Base-by-base conservation (phyloP, 2,797 vertebrate species). In the Micropoecilia bifurca region DNA sequence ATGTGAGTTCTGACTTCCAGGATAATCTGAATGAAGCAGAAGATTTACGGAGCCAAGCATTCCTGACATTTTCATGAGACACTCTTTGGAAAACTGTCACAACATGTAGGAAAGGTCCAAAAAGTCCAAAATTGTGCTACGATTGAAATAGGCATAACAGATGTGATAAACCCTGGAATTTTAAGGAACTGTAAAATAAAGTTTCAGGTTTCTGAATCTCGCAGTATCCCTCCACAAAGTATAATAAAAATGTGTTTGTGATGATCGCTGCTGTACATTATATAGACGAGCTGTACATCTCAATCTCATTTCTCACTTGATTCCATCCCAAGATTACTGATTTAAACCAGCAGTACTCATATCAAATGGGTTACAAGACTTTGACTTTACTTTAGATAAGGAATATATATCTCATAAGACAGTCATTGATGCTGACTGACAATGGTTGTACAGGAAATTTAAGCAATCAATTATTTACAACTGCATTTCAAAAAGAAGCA, bases 361-460 rank as follows among this genome's bases (percentile, higher is more conserved):
- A 55, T 74, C 12, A 55, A 28, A 41, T 75, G 25, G 59, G 20
- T 41, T 41, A 22, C n/a, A 46, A 18, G 6, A 61, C 16, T 59
- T 59, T 59, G 57, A 18, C 33, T 61, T 75, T 36, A 5, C 74
- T 61, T 61, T 25, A 46, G 57, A 63, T 33, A n/a, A 75, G 25
- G 30, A 6, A 33, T 22, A 66, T n/a, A 76, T 66, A n/a, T 28
- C 14, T 16, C 63, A 22, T 39, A 77, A 41, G 36, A 69, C 12
- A 7, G 8, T 30, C 68, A 36, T 69, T 69, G 28, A n/a, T 68
- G 4, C 39, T 69, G 4, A 69, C 14, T 69, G n/a, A 28, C n/a
- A 3, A 69, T 30, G n/a, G 25, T 2, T 18, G 18, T n/a, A 69
- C 22, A 66, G 43, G 6, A 30, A 61, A 33, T 46, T 36, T 48